Percentiles rank a stretch among this genome's conserved stretches.
Conservation (phyloP, 2,113 vertebrate species). For the Amphiprion percula region DNA sequence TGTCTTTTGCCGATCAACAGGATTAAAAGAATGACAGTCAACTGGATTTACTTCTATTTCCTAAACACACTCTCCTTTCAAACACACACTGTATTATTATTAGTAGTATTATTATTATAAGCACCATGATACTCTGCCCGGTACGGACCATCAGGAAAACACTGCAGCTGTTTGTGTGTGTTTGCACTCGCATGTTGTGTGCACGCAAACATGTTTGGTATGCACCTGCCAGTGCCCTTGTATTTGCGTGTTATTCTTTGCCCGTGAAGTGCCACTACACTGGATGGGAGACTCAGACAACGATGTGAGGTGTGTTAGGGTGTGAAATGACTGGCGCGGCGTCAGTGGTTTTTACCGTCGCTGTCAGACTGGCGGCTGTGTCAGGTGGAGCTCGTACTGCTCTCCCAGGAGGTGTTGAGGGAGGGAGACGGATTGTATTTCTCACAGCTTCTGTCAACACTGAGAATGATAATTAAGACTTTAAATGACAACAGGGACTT, state of each 20-base stretch:
- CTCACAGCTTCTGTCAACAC: constrained; percentile 44
- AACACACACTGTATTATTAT: not conserved
- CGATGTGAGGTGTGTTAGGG: constrained; percentile 4
- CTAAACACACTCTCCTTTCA: too few relatives aligned
- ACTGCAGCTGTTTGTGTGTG: not conserved
- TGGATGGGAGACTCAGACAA: not conserved
- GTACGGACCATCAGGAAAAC: too few relatives aligned
- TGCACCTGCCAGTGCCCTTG: constrained; percentile 6
- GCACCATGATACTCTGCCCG: not conserved
- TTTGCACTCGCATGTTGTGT: not conserved
- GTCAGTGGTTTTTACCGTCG: not conserved
- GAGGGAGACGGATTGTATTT: constrained; percentile 20
- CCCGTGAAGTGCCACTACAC: not conserved
- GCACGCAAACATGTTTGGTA: not conserved
- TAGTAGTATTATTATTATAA: not conserved
- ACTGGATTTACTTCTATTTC: too few relatives aligned
- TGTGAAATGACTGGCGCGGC: constrained; percentile 15
- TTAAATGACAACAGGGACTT: constrained; percentile 12
- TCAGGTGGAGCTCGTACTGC: not conserved
- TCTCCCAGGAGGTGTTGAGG: not conserved
- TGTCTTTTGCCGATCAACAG: not conserved
- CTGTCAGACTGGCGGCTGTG: not conserved
- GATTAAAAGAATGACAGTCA: not conserved
- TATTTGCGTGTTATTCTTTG: constrained; percentile 27
- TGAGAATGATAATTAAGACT: constrained; percentile 22